These are phyloP conservation scores for Volucella zonaria DNA, from an alignment of 2,888 invertebrate species.

Conservation along the genomic window DNA sequence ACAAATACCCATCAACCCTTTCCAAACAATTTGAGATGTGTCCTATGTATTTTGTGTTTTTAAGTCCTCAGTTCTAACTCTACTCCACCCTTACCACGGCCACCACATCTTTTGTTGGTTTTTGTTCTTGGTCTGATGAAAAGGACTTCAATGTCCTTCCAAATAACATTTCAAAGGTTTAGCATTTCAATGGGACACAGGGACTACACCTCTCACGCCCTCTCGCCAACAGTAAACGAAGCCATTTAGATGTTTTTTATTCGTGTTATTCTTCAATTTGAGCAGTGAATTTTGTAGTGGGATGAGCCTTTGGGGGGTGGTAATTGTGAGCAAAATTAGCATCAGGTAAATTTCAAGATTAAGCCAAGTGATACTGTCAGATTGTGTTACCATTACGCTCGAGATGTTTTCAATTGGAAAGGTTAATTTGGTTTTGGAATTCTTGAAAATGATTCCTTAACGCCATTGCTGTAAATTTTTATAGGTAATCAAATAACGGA, in stretches of 20 bases:
- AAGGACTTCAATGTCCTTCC: slow-evolving; percentile 70
- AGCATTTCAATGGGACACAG: slow-evolving; percentile 64
- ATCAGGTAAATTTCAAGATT: slow-evolving; percentile 61
- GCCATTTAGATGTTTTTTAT: slow-evolving; percentile 69
- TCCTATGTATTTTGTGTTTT: slow-evolving; percentile 70
- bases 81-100: background rate
- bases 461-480: no score
- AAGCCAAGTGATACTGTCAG: slow-evolving; percentile 57
- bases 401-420: slow-evolving; percentile 20
- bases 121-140: slow-evolving; percentile 64
- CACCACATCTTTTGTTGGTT: slow-evolving; percentile 11
- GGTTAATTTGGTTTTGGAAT: no score
- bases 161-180: slow-evolving; percentile 72
- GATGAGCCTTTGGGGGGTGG: background rate
- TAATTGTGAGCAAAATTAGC: slow-evolving; percentile 19
- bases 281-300: slow-evolving; percentile 10
- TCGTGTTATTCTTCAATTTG: slow-evolving; percentile 52
- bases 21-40: slow-evolving; percentile 73
- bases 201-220: slow-evolving; percentile 40
- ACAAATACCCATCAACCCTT: slow-evolving; percentile 28
- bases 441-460: no score
- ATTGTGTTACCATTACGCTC: slow-evolving; percentile 23
- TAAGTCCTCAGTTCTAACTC: background rate
- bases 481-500: no score
- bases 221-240: slow-evolving; percentile 59